Conservation (phyloP, 2,888 invertebrate genomes). For the Aleiodes alternator region DNA sequence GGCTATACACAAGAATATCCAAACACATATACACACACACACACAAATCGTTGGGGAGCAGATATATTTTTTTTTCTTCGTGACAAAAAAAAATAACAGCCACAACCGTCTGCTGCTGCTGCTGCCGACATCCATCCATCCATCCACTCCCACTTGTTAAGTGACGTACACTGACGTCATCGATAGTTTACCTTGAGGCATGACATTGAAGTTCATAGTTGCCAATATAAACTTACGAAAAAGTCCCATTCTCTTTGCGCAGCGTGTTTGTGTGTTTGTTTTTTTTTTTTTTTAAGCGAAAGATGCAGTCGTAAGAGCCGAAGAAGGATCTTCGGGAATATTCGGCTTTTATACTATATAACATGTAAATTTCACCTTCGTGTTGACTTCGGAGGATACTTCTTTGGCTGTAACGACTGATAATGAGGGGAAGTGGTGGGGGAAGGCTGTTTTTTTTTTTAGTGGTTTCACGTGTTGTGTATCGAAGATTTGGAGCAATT, state of each 20-base stretch:
- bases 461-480: not conserved
- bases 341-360: too few species aligned
- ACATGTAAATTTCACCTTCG: too few species aligned
- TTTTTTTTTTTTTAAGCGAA: not conserved
- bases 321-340: too few species aligned
- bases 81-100: slow-evolving; percentile 42
- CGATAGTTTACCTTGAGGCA: slow-evolving; percentile 76
- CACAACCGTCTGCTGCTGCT: slow-evolving; percentile 55
- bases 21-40: too few species aligned
- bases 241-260: slow-evolving; percentile 35
- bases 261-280: slow-evolving; percentile 14
- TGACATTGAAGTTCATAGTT: slow-evolving; percentile 72
- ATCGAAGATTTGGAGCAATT: not conserved
- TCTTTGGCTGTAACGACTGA: too few species aligned
- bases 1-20: slow-evolving; percentile 58
- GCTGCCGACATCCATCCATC: slow-evolving; percentile 66
- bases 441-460: not conserved
- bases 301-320: too few species aligned
- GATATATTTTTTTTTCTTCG: too few species aligned
- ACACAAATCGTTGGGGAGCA: too few species aligned
- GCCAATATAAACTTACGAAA: slow-evolving; percentile 57
- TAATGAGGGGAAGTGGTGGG: too few species aligned
- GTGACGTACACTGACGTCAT: slow-evolving; percentile 75
- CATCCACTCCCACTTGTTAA: slow-evolving; percentile 75
- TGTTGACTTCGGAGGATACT: too few species aligned